These are phyloP conservation scores for Mormoops blainvillei DNA, from an alignment of 2,113 vertebrate genomes.

Conservation along the genomic window DNA sequence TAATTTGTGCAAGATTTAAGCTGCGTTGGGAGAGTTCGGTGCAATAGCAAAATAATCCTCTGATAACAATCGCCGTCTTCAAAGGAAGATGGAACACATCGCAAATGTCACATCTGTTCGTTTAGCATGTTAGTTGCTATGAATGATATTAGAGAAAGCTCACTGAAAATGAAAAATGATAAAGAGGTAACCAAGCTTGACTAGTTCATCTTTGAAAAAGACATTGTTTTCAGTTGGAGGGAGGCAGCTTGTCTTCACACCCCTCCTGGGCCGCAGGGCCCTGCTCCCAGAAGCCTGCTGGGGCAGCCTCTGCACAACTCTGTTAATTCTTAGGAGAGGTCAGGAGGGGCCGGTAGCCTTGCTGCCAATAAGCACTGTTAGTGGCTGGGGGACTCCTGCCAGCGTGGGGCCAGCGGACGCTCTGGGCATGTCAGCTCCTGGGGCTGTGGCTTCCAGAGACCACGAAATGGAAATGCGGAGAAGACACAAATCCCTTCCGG, in stretches of 20 bases:
- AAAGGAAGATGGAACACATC: neutral
- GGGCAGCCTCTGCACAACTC: neutral
- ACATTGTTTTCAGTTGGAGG: neutral
- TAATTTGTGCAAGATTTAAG: neutral
- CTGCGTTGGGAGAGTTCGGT: neutral
- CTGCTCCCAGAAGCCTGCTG: too few relatives aligned
- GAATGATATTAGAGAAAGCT: neutral
- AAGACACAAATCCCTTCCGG: too few relatives aligned
- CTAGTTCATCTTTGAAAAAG: neutral
- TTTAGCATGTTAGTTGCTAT: rapidly evolving
- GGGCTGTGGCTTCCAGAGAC: too few relatives aligned
- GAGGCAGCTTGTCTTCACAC: neutral
- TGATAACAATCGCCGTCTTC: neutral
- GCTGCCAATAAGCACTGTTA: neutral
- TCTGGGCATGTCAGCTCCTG: too few relatives aligned
- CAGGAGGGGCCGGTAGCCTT: too few relatives aligned
- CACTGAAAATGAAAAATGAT: neutral
- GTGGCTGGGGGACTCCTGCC: too few relatives aligned
- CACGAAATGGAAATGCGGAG: too few relatives aligned
- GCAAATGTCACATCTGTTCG: rapidly evolving
- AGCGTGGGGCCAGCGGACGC: too few relatives aligned
- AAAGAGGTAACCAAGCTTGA: neutral
- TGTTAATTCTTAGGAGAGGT: neutral
- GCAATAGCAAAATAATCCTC: neutral
- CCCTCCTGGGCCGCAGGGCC: neutral